Conservation (phyloP, 1,140 invertebrate species). For the Trinorchestia longiramus region DNA sequence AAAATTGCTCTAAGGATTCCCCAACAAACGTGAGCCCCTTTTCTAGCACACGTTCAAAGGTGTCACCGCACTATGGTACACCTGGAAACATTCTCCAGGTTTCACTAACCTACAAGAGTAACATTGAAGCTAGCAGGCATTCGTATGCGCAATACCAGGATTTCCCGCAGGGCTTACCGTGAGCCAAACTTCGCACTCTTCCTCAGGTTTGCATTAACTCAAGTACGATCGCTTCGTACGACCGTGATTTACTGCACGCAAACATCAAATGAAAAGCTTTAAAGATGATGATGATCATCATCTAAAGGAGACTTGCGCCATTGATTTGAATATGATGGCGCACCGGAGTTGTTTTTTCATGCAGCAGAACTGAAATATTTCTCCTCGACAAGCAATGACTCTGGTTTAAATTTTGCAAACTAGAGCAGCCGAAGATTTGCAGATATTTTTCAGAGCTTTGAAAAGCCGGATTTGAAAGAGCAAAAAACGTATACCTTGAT, state of each 20-base stretch:
- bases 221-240: not conserved
- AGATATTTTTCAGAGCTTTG: not conserved
- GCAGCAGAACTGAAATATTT: not conserved
- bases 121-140: not conserved
- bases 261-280: not conserved
- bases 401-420: not conserved
- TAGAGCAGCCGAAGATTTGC: not conserved
- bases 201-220: not conserved
- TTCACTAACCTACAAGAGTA: not conserved
- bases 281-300: not conserved
- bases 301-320: not conserved
- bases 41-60: not conserved
- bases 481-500: not conserved
- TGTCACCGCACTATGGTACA: not conserved
- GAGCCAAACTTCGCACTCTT: not conserved
- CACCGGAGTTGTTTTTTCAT: not conserved
- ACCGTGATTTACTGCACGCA: not conserved
- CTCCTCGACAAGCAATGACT: not conserved
- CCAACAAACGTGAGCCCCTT: too few relatives aligned
- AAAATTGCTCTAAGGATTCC: too few relatives aligned
- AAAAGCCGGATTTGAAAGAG: not conserved
- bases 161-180: not conserved
- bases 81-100: not conserved
- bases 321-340: not conserved
- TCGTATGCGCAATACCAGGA: not conserved